phyloP scores from a whole-genome alignment of 2,797 vertebrate species.

The Lutjanus argentimaculatus region DNA sequence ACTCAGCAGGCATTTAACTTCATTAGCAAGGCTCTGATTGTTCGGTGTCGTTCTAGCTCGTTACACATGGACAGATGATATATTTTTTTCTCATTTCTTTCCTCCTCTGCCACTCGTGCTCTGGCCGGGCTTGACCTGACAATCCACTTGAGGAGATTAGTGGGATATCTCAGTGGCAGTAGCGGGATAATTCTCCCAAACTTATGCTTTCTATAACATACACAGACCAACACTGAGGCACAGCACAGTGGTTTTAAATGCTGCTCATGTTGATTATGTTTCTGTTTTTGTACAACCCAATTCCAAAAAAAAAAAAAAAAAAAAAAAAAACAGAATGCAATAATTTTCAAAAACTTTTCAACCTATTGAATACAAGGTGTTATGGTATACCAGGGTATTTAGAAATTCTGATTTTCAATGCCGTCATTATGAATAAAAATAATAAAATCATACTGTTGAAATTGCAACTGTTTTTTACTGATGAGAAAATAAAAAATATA shows the following conservation, averaged over 20 bases:
- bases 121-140: conserved; percentile 41
- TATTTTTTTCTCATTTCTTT: not conserved
- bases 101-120: not conserved
- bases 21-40: conserved; percentile 50
- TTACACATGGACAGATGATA: conserved; percentile 29
- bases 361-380: no score
- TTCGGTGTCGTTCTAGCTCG: conserved; percentile 13
- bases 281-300: conserved; percentile 3
- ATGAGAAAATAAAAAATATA: no score
- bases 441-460: no score
- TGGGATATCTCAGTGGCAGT: conserved; percentile 46
- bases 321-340: no score
- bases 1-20: conserved; percentile 48
- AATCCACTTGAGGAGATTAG: conserved; percentile 77
- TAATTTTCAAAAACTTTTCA: no score
- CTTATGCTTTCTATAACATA: conserved; percentile 8
- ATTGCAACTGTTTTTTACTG: no score
- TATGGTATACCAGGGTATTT: no score
- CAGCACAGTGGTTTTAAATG: conserved; percentile 9
- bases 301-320: no score
- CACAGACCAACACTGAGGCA: not conserved
- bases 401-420: no score
- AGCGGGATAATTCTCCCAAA: conserved; percentile 48
- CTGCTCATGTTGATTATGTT: not conserved
- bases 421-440: no score